These are phyloP conservation scores for Xenus cinereus DNA, from an alignment of 2,113 vertebrate genomes.

Conservation along the genomic window DNA sequence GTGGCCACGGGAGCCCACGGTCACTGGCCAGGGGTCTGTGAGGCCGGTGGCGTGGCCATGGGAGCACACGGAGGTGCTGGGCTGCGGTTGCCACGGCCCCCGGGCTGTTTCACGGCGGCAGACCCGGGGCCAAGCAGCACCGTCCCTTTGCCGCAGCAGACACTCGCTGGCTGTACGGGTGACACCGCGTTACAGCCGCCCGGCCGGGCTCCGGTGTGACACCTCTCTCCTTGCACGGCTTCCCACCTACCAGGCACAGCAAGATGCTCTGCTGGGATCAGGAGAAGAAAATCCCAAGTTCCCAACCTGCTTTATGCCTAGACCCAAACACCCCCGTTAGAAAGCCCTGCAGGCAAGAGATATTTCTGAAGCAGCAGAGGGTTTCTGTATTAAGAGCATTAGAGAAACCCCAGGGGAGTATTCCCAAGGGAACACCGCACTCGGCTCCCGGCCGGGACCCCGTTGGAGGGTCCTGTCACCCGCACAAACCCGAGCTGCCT, in stretches of 20 bases:
- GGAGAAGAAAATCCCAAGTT: neutral
- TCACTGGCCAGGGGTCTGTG: no score
- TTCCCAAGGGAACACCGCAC: neutral
- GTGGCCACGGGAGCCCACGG: no score
- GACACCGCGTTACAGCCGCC: neutral
- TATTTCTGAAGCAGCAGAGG: neutral
- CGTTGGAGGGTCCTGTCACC: no score
- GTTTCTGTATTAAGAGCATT: neutral
- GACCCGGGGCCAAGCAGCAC: neutral
- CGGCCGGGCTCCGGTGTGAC: neutral
- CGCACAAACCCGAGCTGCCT: no score
- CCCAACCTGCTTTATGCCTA: neutral
- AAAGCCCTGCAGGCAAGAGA: neutral
- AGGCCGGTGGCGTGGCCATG: accelerated
- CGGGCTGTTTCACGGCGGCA: no score
- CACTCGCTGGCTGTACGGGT: neutral
- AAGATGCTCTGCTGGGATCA: neutral
- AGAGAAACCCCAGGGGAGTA: no score
- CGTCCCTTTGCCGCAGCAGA: neutral
- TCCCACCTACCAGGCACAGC: neutral
- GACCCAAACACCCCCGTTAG: accelerated
- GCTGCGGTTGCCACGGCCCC: no score
- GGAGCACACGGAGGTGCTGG: neutral
- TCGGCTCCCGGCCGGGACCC: no score
- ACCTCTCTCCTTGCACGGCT: neutral